A percentile compares a stretch with the other conserved stretches of the same genome.
phyloP scores from a whole-genome alignment of 2,888 invertebrate genomes.

The Sarcophaga rosellei region DNA sequence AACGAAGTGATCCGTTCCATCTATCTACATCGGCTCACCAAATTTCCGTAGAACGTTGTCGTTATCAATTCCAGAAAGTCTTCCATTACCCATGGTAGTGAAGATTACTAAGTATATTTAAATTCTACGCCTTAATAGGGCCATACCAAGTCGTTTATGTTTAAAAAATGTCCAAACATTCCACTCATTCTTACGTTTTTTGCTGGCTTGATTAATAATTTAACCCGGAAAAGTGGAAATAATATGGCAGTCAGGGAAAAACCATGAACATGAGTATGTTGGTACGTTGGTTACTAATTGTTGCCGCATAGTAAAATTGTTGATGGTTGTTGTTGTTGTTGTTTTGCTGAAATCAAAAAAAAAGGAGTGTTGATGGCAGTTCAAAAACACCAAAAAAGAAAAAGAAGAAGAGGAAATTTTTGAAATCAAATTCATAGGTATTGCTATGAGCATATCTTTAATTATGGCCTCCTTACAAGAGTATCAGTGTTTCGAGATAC shows the following conservation, averaged over 20 bases:
- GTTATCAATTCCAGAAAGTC: too few species aligned
- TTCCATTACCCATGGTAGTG: too few species aligned
- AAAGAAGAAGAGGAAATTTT: neutral
- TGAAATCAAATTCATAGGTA: conserved; percentile 21
- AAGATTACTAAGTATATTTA: too few species aligned
- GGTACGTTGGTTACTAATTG: conserved; percentile 54
- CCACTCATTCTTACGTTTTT: neutral
- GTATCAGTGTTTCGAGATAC: neutral
- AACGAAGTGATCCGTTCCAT: too few species aligned
- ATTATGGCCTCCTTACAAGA: conserved; percentile 41
- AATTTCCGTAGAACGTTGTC: too few species aligned
- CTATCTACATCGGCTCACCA: too few species aligned
- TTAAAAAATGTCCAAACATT: neutral
- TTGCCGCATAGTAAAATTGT: conserved; percentile 25
- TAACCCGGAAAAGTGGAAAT: conserved; percentile 65
- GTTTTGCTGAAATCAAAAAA: conserved; percentile 29
- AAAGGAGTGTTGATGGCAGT: conserved; percentile 67
- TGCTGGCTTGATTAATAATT: conserved; percentile 70
- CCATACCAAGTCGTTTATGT: neutral
- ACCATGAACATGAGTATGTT: neutral
- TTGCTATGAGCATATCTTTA: conserved; percentile 50
- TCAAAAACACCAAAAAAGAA: conserved; percentile 40
- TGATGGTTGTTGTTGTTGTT: neutral
- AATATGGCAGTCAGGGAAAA: conserved; percentile 19
- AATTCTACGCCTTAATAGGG: neutral